These are phyloP conservation scores for Bilobella aurantiaca DNA, from an alignment of 1,140 invertebrate species.

Conservation along the genomic window DNA sequence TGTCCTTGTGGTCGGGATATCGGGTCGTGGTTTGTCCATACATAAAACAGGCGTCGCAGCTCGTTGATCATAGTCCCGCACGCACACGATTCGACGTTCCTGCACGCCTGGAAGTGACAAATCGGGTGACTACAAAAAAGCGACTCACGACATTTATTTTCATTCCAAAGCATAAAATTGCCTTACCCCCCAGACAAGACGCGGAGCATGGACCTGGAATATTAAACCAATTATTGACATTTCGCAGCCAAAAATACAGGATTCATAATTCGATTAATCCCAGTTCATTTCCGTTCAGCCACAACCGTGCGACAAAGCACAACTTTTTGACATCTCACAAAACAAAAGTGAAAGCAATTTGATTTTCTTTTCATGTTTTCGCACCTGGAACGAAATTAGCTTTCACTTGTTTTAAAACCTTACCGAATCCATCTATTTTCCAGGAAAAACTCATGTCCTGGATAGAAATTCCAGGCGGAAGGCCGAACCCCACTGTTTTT, in stretches of 20 bases:
- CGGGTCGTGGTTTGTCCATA: constrained; percentile 67
- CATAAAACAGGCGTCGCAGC: constrained; percentile 75
- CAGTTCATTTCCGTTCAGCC: no score
- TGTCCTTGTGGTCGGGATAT: constrained; percentile 66
- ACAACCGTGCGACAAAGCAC: no score
- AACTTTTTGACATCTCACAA: no score
- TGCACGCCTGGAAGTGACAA: constrained; percentile 49
- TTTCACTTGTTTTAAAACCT: no score
- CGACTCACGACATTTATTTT: neutral
- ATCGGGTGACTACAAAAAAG: neutral
- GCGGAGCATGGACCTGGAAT: constrained; percentile 87
- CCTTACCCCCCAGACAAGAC: constrained; percentile 75
- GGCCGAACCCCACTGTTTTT: constrained; percentile 25
- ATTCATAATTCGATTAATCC: no score
- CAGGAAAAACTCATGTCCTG: constrained; percentile 55
- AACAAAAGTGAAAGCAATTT: no score
- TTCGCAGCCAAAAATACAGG: no score
- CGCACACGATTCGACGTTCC: constrained; percentile 82
- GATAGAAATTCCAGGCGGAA: constrained; percentile 30
- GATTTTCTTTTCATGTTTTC: no score
- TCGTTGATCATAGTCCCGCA: constrained; percentile 71
- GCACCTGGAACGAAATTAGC: no score
- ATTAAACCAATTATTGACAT: no score
- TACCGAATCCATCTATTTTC: constrained; percentile 67
- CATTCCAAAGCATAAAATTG: constrained; percentile 8